Evolutionary conservation across 2,888 invertebrate species (phyloP).

Genomic region (Synergus itoensis): DNA sequence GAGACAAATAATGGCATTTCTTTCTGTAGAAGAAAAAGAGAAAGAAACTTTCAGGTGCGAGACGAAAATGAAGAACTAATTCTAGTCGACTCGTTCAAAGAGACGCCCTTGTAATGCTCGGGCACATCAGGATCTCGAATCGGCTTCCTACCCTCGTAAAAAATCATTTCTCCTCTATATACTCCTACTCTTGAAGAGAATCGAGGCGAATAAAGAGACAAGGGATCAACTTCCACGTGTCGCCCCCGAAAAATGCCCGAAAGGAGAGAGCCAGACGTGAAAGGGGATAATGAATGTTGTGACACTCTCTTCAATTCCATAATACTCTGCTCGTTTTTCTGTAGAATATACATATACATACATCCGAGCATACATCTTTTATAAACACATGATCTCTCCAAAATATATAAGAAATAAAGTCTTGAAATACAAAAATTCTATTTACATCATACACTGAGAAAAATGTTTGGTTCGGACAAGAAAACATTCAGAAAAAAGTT

Average conservation of each 20-base stretch:
- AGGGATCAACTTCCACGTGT: neutral
- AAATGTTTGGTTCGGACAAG: too few species aligned
- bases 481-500: too few species aligned
- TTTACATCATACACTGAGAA: too few species aligned
- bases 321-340: neutral
- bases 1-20: neutral
- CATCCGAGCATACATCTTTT: too few species aligned
- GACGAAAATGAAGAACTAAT: constrained; percentile 5
- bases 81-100: neutral
- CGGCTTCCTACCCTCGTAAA: neutral
- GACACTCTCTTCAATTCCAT: neutral
- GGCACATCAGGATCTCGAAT: neutral
- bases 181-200: neutral
- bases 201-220: neutral
- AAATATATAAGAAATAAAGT: too few species aligned
- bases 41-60: neutral
- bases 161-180: neutral
- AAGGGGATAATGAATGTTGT: constrained; percentile 6
- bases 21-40: neutral
- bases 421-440: too few species aligned
- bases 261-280: neutral
- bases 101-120: constrained; percentile 6
- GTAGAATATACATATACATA: neutral
- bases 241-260: neutral
- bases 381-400: too few species aligned